phyloP scores from a whole-genome alignment of 2,888 invertebrate species.

The Camptogramma bilineatum region DNA sequence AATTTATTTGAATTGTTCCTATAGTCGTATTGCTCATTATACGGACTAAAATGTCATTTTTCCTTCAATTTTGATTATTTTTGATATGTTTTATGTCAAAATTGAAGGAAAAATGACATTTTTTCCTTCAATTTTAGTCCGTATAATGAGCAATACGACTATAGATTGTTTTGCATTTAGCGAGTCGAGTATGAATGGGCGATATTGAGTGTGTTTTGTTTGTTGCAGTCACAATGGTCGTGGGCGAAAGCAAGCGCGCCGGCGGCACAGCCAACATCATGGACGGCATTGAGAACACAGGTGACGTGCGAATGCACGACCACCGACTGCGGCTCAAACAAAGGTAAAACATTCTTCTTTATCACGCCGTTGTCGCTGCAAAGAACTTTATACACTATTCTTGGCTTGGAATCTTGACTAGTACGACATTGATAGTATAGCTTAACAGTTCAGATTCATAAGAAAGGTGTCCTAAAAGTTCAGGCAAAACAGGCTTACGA shows the following conservation, averaged over 20 bases:
- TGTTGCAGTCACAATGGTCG: slow-evolving; percentile 90
- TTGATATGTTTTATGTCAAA: too few species aligned
- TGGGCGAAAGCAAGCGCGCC: slow-evolving; percentile 88
- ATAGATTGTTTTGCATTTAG: slow-evolving; percentile 20
- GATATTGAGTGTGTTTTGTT: slow-evolving; percentile 50
- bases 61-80: too few species aligned
- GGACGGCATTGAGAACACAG: slow-evolving; percentile 96
- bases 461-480: too few species aligned
- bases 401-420: slow-evolving; percentile 7
- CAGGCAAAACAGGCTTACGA: too few species aligned
- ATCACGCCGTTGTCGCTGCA: not conserved
- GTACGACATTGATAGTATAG: too few species aligned
- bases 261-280: slow-evolving; percentile 93
- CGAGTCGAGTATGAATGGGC: slow-evolving; percentile 22
- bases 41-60: too few species aligned
- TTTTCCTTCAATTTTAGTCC: too few species aligned
- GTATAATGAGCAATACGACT: too few species aligned
- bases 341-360: slow-evolving; percentile 83
- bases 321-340: slow-evolving; percentile 95
- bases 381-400: slow-evolving; percentile 6
- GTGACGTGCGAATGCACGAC: slow-evolving; percentile 95
- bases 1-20: not conserved
- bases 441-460: too few species aligned
- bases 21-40: too few species aligned
- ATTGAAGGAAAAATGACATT: too few species aligned